Conservation (phyloP, 2,797 vertebrate genomes). For the Harpagifer antarcticus region DNA sequence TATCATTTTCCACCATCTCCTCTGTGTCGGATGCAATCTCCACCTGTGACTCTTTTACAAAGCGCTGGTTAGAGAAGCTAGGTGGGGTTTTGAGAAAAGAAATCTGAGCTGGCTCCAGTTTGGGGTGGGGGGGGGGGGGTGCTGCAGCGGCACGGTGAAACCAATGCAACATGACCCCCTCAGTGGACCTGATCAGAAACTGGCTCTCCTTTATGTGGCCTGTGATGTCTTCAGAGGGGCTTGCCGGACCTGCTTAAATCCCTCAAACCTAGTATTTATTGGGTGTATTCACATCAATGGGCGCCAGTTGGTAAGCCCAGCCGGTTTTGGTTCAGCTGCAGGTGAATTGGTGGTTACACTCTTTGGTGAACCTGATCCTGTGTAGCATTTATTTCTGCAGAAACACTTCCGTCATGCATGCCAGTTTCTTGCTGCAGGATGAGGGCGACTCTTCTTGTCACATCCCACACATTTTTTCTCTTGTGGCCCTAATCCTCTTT, state of each 20-base stretch:
- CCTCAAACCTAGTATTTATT: slow-evolving; percentile 50
- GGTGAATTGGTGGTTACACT: slow-evolving; percentile 54
- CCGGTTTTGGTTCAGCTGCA: slow-evolving; percentile 54
- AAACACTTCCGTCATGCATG: slow-evolving; percentile 34
- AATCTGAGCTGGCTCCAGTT: slow-evolving; percentile 65
- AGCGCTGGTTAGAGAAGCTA: slow-evolving; percentile 51
- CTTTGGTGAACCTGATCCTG: slow-evolving; percentile 50
- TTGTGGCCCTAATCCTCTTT: too few relatives aligned
- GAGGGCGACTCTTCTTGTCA: too few relatives aligned
- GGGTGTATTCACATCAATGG: slow-evolving; percentile 42
- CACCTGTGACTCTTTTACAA: slow-evolving; percentile 37
- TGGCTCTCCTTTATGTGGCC: slow-evolving; percentile 53
- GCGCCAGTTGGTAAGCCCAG: slow-evolving; percentile 21
- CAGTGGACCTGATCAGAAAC: slow-evolving; percentile 72
- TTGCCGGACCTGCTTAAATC: slow-evolving; percentile 32
- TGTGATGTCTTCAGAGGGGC: slow-evolving; percentile 28
- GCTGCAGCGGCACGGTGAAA: slow-evolving; percentile 53
- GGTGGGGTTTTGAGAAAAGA: slow-evolving; percentile 69
- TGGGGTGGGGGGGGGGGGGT: slow-evolving; percentile 16
- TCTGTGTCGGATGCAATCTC: slow-evolving; percentile 54
- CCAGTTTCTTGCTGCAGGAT: not conserved
- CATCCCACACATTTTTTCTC: too few relatives aligned
- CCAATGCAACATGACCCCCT: slow-evolving; percentile 76
- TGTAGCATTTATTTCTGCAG: slow-evolving; percentile 12
- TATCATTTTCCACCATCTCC: slow-evolving; percentile 40